phyloP scores from a whole-genome alignment of 2,797 vertebrate genomes.

The Myotis vivesi region DNA sequence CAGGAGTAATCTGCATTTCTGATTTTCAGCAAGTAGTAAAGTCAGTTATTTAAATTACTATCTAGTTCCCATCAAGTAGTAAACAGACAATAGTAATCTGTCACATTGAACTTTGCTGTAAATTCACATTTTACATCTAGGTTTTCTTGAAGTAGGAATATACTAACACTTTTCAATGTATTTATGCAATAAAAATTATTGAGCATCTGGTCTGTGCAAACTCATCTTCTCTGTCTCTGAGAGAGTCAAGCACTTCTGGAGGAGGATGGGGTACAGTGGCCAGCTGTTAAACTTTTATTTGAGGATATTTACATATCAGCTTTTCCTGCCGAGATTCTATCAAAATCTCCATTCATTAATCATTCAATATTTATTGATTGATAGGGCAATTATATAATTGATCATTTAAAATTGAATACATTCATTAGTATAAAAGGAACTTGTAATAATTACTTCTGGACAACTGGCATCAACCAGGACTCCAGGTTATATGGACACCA shows the following conservation, averaged over 20 bases:
- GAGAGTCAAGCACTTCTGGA: neutral
- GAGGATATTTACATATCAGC: neutral
- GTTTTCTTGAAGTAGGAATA: conserved; percentile 11
- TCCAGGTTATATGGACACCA: neutral
- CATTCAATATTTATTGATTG: neutral
- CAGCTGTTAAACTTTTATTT: neutral
- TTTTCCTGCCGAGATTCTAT: neutral
- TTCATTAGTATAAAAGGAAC: neutral
- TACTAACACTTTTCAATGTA: neutral
- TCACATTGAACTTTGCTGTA: neutral
- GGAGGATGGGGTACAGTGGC: neutral
- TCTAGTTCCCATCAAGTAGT: neutral
- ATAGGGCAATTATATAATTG: neutral
- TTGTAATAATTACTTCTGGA: neutral
- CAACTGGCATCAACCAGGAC: neutral
- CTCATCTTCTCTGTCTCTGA: neutral
- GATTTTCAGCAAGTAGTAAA: neutral
- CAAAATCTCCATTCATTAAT: neutral
- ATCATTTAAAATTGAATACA: neutral
- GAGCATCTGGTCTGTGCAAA: neutral
- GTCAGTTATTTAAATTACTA: neutral
- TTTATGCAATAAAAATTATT: neutral
- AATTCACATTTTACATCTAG: neutral
- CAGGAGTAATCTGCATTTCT: conserved; percentile 2
- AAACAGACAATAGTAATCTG: neutral